Evolutionary conservation across 1,140 invertebrate genomes (phyloP).

Genomic region (Leptopilina boulardi): DNA sequence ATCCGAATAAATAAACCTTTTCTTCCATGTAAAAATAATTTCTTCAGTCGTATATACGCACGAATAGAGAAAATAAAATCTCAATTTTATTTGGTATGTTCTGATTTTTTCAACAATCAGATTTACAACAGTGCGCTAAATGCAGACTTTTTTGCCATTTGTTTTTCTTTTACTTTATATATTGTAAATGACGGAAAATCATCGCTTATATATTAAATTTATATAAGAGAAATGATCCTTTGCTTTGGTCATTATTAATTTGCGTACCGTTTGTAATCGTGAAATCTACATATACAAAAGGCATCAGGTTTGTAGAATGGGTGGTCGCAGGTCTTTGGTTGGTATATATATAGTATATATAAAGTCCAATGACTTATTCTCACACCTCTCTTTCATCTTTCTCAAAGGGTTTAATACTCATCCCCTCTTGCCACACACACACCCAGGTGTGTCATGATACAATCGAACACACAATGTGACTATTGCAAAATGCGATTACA

Average conservation of each 20-base stretch:
- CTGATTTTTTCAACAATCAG: no score
- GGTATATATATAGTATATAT: no score
- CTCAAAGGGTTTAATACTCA: conserved; percentile 51
- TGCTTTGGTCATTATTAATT: conserved; percentile 63
- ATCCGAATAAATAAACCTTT: no score
- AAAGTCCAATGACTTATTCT: conserved; percentile 54
- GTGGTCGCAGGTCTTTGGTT: conserved; percentile 60
- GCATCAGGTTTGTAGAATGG: conserved; percentile 64
- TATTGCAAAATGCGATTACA: conserved; percentile 49
- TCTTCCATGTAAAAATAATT: no score
- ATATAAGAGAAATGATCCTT: conserved; percentile 64
- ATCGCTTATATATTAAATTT: not conserved
- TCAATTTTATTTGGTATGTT: no score
- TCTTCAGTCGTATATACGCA: no score
- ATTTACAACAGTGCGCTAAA: no score
- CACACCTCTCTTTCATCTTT: conserved; percentile 33
- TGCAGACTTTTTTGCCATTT: no score
- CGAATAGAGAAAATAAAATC: no score
- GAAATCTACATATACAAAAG: conserved; percentile 70
- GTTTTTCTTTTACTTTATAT: no score
- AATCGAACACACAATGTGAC: conserved; percentile 58
- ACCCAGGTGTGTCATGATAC: conserved; percentile 57
- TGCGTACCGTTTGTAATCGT: conserved; percentile 66
- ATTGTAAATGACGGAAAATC: not conserved
- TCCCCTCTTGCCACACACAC: conserved; percentile 53